These are phyloP conservation scores for Frankliniella fusca DNA, from an alignment of 2,888 invertebrate genomes.

Conservation along the genomic window DNA sequence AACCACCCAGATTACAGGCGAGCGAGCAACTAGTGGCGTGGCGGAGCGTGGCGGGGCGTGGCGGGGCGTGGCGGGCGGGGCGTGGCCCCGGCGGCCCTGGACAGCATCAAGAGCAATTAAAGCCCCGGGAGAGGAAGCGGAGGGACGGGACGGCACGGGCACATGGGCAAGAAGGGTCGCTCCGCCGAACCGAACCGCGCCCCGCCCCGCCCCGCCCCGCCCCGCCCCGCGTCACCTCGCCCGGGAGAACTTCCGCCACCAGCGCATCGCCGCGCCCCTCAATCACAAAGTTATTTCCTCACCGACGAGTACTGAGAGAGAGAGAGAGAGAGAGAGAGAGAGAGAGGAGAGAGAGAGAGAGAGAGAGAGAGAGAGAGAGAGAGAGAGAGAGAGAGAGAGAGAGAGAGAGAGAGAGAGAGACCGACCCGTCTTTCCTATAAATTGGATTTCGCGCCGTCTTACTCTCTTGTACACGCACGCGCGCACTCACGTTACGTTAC, in stretches of 20 bases:
- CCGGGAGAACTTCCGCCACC: background rate
- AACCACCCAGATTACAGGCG: background rate
- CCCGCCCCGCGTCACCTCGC: background rate
- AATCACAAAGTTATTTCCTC: background rate
- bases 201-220: background rate
- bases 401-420: background rate
- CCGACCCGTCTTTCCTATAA: background rate
- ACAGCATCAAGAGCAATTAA: slow-evolving; percentile 7
- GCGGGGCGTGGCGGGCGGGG: no score
- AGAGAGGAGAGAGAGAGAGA: background rate
- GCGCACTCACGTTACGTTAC: no score
- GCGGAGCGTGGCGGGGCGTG: no score
- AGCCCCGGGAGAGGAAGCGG: background rate
- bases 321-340: slow-evolving; percentile 5
- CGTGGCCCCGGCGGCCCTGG: background rate
- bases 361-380: slow-evolving; percentile 2
- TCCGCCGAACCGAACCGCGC: background rate
- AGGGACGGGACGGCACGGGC: background rate
- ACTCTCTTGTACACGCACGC: no score
- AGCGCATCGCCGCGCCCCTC: background rate
- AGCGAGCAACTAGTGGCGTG: background rate
- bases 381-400: background rate
- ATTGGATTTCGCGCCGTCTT: no score
- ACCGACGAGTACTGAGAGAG: background rate
- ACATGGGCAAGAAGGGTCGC: background rate